Conservation (phyloP, 2,888 invertebrate species). For the Spatulosminthurus flaviceps region DNA sequence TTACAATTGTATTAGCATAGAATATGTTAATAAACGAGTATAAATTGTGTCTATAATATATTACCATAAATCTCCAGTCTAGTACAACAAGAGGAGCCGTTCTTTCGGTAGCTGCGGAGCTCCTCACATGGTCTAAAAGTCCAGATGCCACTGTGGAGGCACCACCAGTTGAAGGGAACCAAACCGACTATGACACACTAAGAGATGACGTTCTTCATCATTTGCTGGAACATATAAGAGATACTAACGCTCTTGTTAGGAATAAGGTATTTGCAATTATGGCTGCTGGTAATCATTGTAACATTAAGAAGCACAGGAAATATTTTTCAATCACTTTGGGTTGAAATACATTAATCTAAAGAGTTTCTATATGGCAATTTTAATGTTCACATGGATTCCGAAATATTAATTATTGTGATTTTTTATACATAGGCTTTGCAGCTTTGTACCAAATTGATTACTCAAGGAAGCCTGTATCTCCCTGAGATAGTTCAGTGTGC, state of each 20-base stretch:
- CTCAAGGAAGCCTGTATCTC: constrained; percentile 28
- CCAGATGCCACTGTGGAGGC: constrained; percentile 34
- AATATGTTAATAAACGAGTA: not conserved
- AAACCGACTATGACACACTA: constrained; percentile 40
- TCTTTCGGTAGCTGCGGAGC: constrained; percentile 34
- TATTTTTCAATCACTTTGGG: too few relatives aligned
- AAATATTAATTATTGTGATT: not conserved
- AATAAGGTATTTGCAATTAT: constrained; percentile 42
- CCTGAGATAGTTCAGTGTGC: constrained; percentile 49
- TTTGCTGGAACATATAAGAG: constrained; percentile 52
- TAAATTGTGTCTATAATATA: not conserved
- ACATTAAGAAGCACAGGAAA: too few relatives aligned
- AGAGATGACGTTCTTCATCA: constrained; percentile 45
- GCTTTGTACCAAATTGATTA: constrained; percentile 48
- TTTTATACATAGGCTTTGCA: constrained; percentile 40
- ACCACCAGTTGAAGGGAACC: constrained; percentile 21
- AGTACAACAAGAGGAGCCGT: constrained; percentile 50
- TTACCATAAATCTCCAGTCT: constrained; percentile 43
- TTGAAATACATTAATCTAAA: too few relatives aligned
- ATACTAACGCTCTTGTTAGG: constrained; percentile 54
- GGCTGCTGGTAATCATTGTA: too few relatives aligned
- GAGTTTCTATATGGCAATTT: too few relatives aligned
- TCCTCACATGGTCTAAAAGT: constrained; percentile 46
- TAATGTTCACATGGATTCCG: too few relatives aligned
- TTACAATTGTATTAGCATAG: not conserved